phyloP scores from a whole-genome alignment of 2,113 vertebrate genomes.

The cat (Felis catus) region F.catus_Fca126_mat1.0 CM031415.1:58964001-58964500 shows the following conservation, averaged over 20 bases:
- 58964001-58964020: not conserved
- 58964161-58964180: not conserved
- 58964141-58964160: not conserved
- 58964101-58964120: not conserved
- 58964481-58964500: not conserved
- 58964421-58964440: slow-evolving; percentile 17
- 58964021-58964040: not conserved
- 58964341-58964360: not conserved
- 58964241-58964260: not conserved
- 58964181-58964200: not conserved
- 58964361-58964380: not conserved
- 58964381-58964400: not conserved
- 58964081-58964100: not conserved
- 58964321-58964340: not conserved
- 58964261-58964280: not conserved
- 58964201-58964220: not conserved
- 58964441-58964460: not conserved
- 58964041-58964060: not conserved
- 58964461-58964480: not conserved
- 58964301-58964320: not conserved
- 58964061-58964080: not conserved
- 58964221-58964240: not conserved
- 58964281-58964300: not conserved
- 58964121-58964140: not conserved
- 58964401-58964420: not conserved